Evolutionary conservation across 2,113 vertebrate genomes (phyloP), one percentile per base, ranked within the genome.

Genomic region (Dicrurus megarhynchus): DNA sequence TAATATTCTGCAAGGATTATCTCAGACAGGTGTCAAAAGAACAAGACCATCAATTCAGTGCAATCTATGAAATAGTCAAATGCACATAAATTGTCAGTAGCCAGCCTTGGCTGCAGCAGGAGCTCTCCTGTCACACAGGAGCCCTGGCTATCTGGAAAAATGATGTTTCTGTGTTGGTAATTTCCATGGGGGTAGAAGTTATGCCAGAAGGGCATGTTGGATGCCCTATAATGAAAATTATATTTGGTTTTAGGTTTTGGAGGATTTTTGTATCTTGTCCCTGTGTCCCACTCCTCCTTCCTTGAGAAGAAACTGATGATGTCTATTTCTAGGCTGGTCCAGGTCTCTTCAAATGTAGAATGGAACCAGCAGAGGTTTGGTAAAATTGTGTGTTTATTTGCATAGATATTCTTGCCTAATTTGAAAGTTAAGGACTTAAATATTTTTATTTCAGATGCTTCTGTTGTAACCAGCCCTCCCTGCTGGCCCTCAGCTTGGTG

Each of bases 1-100:
- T 80, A 71, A 71, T 93, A 83, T 80, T 92, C 49, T 93, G 55
- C 65, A 44, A 74, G 74, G 37, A 71, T 89, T 95, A 89, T 96
- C 93, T 89, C 53, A 65, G 92, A 37, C 78, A 94, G 68, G 39
- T 84, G 55, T 83, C 91, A 83, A 16, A 71, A 87, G 77, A 89
- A 75, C 93, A 92, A 76, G 84, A 22, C 64, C 56, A 87, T 87
- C 73, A 57, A 79, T 93, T 83, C 56, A 85, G 63, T 61, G 84
- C 49, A 69, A 87, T 91, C 78, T 89, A 42, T 87, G 39, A 68
- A 89, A 71, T 1, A 53, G 74, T 69, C 87, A 73, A 68, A 64
- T 52, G 75, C 21, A 61, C 56, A 17, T 55, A 50, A 17, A 49
- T 55, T 57, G 64, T 87, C 56, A 69, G 77, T 47, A 9, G 52